Evolutionary conservation across 2,797 vertebrate species (phyloP).

Genomic region (Champsocephalus esox): DNA sequence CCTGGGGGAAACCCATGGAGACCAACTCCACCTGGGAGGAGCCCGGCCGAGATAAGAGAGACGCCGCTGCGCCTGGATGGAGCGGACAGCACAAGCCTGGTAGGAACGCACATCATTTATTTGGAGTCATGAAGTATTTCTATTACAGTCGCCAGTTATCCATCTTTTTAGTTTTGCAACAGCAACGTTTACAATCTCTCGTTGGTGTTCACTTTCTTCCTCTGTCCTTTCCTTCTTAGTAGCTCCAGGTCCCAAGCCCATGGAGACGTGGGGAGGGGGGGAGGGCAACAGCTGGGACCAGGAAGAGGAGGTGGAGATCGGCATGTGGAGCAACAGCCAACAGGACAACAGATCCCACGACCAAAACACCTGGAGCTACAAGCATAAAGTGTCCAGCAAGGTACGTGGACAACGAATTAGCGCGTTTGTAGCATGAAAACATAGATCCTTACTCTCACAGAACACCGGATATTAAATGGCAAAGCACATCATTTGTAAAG

Average conservation of each 20-base stretch:
- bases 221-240: neutral
- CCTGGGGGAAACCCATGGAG: slow-evolving; percentile 96
- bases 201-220: neutral
- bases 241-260: slow-evolving; percentile 90
- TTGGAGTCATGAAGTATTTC: no score
- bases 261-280: slow-evolving; percentile 94
- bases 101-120: slow-evolving; percentile 70
- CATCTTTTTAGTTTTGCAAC: neutral
- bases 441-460: neutral
- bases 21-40: slow-evolving; percentile 90
- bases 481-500: neutral
- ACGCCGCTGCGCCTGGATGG: slow-evolving; percentile 83
- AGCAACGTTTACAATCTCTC: neutral
- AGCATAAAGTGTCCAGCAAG: slow-evolving; percentile 93
- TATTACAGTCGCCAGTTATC: no score
- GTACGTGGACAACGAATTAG: slow-evolving; percentile 67
- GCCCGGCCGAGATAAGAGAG: slow-evolving; percentile 73
- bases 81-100: slow-evolving; percentile 89
- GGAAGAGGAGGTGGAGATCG: slow-evolving; percentile 96
- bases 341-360: slow-evolving; percentile 88
- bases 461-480: neutral
- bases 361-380: slow-evolving; percentile 92
- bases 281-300: slow-evolving; percentile 93
- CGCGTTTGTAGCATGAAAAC: neutral
- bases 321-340: slow-evolving; percentile 96